phyloP scores from a whole-genome alignment of 2,888 invertebrate genomes.

The Maniola hyperantus region DNA sequence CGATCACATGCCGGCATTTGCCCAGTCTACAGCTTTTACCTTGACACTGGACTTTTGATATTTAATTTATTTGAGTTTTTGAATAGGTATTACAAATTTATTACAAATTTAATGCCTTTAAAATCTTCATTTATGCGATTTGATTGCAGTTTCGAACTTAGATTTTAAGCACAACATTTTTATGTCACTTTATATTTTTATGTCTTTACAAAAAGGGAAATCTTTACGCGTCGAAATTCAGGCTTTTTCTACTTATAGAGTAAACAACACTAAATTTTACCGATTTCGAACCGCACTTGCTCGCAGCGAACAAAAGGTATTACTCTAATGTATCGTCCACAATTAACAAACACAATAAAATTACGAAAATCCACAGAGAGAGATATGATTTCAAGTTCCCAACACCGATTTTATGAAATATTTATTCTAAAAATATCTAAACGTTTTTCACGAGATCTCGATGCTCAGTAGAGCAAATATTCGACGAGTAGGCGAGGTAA shows the following conservation, averaged over 20 bases:
- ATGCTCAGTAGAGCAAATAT: slow-evolving; percentile 65
- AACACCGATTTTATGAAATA: slow-evolving; percentile 48
- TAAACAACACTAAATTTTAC: slow-evolving; percentile 46
- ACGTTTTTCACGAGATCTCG: slow-evolving; percentile 62
- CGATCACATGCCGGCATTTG: slow-evolving; percentile 54
- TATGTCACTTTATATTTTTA: neutral
- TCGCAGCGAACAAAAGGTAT: slow-evolving; percentile 35
- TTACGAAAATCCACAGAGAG: slow-evolving; percentile 36
- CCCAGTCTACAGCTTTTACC: slow-evolving; percentile 59
- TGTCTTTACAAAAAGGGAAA: slow-evolving; percentile 1
- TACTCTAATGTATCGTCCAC: slow-evolving; percentile 19
- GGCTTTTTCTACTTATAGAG: slow-evolving; percentile 63
- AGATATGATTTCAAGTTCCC: slow-evolving; percentile 41
- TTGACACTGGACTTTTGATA: slow-evolving; percentile 60
- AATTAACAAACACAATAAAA: slow-evolving; percentile 34
- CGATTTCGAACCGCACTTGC: slow-evolving; percentile 39
- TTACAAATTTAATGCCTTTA: too few relatives aligned
- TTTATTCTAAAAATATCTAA: slow-evolving; percentile 57
- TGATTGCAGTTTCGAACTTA: too few relatives aligned
- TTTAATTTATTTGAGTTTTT: neutral
- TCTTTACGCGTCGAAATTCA: slow-evolving; percentile 46
- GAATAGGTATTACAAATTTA: too few relatives aligned
- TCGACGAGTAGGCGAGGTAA: slow-evolving; percentile 57
- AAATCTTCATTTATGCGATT: too few relatives aligned
- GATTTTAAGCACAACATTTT: neutral